These are phyloP conservation scores for Plestiodon gilberti DNA, from an alignment of 2,113 vertebrate genomes.

Conservation along the genomic window DNA sequence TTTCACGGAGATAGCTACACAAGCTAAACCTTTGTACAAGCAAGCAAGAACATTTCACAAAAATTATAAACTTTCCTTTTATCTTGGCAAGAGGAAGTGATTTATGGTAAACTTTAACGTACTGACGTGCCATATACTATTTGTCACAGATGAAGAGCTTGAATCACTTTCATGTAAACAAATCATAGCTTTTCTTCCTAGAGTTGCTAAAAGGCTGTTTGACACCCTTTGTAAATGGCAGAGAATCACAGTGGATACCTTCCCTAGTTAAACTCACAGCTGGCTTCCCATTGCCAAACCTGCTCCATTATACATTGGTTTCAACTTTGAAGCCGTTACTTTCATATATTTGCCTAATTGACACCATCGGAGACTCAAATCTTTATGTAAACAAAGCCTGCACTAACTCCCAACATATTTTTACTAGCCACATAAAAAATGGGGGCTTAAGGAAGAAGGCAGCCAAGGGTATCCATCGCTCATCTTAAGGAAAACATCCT, in stretches of 20 bases:
- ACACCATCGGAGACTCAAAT: slow-evolving; percentile 66
- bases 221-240: slow-evolving; percentile 62
- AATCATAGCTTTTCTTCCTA: slow-evolving; percentile 60
- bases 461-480: slow-evolving; percentile 24
- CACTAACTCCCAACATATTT: slow-evolving; percentile 69
- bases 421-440: slow-evolving; percentile 53
- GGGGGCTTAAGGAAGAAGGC: slow-evolving; percentile 37
- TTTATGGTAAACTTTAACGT: slow-evolving; percentile 64
- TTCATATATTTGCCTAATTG: slow-evolving; percentile 65
- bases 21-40: neutral
- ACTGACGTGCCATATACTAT: slow-evolving; percentile 61
- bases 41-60: slow-evolving; percentile 57
- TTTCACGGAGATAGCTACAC: slow-evolving; percentile 22
- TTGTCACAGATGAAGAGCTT: slow-evolving; percentile 69
- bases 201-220: slow-evolving; percentile 71
- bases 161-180: slow-evolving; percentile 77
- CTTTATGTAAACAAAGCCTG: slow-evolving; percentile 62
- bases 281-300: slow-evolving; percentile 52
- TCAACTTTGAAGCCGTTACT: slow-evolving; percentile 53
- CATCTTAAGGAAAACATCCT: slow-evolving; percentile 53
- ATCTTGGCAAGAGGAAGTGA: slow-evolving; percentile 65
- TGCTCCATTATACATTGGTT: slow-evolving; percentile 61
- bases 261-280: slow-evolving; percentile 67
- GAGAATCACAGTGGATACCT: slow-evolving; percentile 42
- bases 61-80: slow-evolving; percentile 70